phyloP scores from a whole-genome alignment of 1,140 invertebrate genomes.

The Scaptomyza graminum region DNA sequence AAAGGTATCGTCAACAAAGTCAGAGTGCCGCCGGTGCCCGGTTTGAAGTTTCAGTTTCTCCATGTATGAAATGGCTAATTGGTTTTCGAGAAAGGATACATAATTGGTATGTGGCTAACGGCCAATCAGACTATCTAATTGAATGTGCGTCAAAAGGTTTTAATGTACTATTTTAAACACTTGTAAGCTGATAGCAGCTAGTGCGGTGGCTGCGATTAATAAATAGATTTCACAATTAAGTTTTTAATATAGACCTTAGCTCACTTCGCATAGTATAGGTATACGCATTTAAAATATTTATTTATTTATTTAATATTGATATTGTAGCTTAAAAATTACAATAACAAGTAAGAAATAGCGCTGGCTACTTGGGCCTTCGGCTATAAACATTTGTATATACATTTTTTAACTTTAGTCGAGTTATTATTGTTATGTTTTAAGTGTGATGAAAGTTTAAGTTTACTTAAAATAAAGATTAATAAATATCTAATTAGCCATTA shows the following conservation, averaged over 20 bases:
- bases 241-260: background rate
- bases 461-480: no score
- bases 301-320: no score
- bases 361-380: no score
- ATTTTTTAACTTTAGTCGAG: no score
- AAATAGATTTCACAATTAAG: background rate
- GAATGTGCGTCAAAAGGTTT: conserved; percentile 49
- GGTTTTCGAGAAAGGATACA: conserved; percentile 67
- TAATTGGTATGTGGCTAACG: conserved; percentile 64
- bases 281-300: no score
- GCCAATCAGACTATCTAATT: conserved; percentile 64
- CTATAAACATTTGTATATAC: no score
- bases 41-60: conserved; percentile 66
- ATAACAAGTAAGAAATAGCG: no score
- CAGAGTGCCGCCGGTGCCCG: conserved; percentile 19
- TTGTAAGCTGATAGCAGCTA: background rate
- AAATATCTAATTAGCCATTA: background rate
- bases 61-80: conserved; percentile 66
- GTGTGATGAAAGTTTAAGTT: no score
- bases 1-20: conserved; percentile 24
- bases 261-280: no score
- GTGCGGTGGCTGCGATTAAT: background rate
- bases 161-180: conserved; percentile 15
- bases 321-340: no score
- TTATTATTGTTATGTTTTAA: no score